Evolutionary conservation across 1,140 invertebrate genomes (phyloP), one percentile per base, ranked within the genome.

Genomic region (Agrilus planipennis): DNA sequence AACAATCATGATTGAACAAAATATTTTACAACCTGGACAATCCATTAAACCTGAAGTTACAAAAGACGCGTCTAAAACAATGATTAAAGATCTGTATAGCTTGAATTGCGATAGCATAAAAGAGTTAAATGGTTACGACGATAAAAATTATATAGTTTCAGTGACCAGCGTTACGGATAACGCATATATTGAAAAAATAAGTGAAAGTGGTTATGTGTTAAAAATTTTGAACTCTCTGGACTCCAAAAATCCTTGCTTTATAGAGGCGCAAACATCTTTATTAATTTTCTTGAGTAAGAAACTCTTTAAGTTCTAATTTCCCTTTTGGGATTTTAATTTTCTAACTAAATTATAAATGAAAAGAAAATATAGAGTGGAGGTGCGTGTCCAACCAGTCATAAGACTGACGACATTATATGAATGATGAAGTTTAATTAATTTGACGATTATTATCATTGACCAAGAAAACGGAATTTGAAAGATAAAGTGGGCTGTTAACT

Each of bases 221-320:
- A 90, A 90, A 65, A 72, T 91, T 25, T 64, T 84, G 15, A 91
- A 90, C 61, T 73, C 78, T 0, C 64, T 85, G 53, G 84, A 89
- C 55, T 85, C 86, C 0, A 65, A 76, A 50, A 77, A 83, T 21
- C 54, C 62, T 1, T 50, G 60, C 1, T 63, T 80, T 15, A 68
- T 88, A 11, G 77, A 84, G 34, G 82, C 72, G 0, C 83, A 87
- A 59, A 81, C 73, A 42, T 65, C 78, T 43, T 61, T 81, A 27
- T 69, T 85, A 64, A 56, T 80, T 2, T 77, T 71, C 54, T 65
- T 86, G 31, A 61, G 77, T 73, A 59, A 70, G 64, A 57, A 32
- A 5, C 18, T 31, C 4, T 36, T 45, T 25, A 36, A 12, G 31
- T 12, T 41, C 21, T 12, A 4, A 23, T 23, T 34, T 16, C n/a